Evolutionary conservation across 2,113 vertebrate species (phyloP).

Genomic region (Coptodon bakossiorum): DNA sequence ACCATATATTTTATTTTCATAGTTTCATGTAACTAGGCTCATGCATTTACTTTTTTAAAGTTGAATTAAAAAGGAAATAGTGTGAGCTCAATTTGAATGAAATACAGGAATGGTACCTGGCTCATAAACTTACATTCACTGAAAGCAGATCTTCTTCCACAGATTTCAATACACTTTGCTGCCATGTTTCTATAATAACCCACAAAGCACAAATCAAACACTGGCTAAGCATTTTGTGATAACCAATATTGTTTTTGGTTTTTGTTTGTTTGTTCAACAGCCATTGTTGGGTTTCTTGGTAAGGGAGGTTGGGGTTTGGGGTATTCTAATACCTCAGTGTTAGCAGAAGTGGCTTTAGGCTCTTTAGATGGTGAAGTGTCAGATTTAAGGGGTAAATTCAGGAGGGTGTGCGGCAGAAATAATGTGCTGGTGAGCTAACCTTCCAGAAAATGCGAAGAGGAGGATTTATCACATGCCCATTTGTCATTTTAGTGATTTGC

Average conservation of each 20-base stretch:
- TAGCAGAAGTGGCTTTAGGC: background rate
- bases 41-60: background rate
- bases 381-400: background rate
- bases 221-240: background rate
- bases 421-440: background rate
- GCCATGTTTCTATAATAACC: background rate
- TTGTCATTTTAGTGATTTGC: conserved; percentile 23
- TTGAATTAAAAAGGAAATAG: background rate
- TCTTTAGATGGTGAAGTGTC: background rate
- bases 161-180: background rate
- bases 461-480: conserved; percentile 8
- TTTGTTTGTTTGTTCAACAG: background rate
- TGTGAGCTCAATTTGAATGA: background rate
- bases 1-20: background rate
- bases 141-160: background rate
- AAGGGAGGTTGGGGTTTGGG: background rate
- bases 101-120: background rate
- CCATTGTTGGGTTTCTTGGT: background rate
- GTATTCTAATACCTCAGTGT: background rate
- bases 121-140: background rate
- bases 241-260: background rate
- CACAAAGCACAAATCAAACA: background rate
- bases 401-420: background rate
- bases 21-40: background rate
- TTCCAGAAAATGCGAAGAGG: background rate